Conservation (phyloP, 2,888 invertebrate genomes). For the Listrodromus nycthemerus region DNA sequence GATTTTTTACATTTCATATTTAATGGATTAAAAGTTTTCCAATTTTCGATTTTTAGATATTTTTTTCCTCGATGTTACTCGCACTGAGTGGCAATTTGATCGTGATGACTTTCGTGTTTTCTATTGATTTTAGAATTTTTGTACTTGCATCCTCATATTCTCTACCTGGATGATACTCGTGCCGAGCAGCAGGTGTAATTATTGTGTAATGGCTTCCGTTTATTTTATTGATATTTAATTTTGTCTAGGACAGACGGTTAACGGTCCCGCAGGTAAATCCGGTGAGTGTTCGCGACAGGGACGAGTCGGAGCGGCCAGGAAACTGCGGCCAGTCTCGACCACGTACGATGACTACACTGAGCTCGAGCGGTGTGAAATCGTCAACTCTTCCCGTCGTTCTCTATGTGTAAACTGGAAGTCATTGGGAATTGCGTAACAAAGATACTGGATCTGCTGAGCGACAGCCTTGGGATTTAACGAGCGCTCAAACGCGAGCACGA, state of each 20-base stretch:
- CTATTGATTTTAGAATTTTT: too few species aligned
- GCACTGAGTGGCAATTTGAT: too few species aligned
- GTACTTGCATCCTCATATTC: too few species aligned
- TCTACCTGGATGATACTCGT: too few species aligned
- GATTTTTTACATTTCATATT: too few species aligned
- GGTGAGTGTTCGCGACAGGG: background rate
- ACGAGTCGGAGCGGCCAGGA: background rate
- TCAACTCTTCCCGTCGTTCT: conserved; percentile 2
- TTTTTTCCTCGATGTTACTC: too few species aligned
- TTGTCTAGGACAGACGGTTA: background rate
- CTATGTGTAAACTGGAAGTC: conserved; percentile 14
- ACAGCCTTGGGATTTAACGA: conserved; percentile 19
- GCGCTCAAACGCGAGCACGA: background rate
- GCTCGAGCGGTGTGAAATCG: conserved; percentile 40
- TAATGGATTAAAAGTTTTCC: too few species aligned
- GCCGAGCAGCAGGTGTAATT: background rate
- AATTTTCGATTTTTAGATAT: too few species aligned
- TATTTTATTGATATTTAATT: background rate
- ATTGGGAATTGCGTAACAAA: conserved; percentile 17
- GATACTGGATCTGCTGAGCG: background rate
- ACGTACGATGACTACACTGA: conserved; percentile 46
- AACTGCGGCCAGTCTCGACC: conserved; percentile 25
- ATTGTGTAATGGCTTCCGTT: too few species aligned
- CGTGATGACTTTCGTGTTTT: too few species aligned
- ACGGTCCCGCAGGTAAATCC: too few species aligned